These are phyloP conservation scores for Euura saliciscinereae DNA, from an alignment of 1,140 invertebrate genomes.

Conservation along the genomic window DNA sequence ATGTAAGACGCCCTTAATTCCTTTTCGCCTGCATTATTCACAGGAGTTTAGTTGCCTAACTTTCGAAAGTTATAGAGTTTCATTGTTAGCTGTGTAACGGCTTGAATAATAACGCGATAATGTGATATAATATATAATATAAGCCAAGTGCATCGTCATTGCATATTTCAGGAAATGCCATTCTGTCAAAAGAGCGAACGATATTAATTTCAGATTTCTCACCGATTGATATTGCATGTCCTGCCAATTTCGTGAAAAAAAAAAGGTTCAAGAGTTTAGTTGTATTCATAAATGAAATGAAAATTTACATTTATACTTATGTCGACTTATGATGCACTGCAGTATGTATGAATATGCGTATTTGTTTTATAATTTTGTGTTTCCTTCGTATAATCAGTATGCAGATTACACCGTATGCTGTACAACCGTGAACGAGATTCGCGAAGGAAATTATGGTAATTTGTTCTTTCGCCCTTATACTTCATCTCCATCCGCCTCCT, in stretches of 20 bases:
- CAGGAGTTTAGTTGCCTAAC: not conserved
- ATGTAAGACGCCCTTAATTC: not conserved
- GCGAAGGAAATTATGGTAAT: constrained; percentile 4
- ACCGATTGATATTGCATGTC: too few species aligned
- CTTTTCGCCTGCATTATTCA: not conserved
- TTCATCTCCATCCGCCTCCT: not conserved
- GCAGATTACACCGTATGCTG: not conserved
- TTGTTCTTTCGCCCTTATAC: not conserved
- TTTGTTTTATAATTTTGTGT: too few species aligned
- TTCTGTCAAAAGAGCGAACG: not conserved
- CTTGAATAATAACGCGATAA: not conserved
- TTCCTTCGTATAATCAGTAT: too few species aligned
- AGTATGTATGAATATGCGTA: too few species aligned
- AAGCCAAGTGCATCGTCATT: not conserved
- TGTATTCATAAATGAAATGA: too few species aligned
- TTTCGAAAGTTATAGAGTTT: not conserved
- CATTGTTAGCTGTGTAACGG: not conserved
- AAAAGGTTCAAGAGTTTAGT: too few species aligned
- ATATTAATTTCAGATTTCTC: too few species aligned
- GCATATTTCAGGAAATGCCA: not conserved
- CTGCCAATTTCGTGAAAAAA: too few species aligned
- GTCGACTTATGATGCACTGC: too few species aligned
- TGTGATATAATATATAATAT: not conserved
- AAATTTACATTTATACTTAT: too few species aligned
- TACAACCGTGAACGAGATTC: not conserved